These are phyloP conservation scores for Psilopogon haemacephalus DNA, from an alignment of 2,113 vertebrate species.

Conservation along the genomic window DNA sequence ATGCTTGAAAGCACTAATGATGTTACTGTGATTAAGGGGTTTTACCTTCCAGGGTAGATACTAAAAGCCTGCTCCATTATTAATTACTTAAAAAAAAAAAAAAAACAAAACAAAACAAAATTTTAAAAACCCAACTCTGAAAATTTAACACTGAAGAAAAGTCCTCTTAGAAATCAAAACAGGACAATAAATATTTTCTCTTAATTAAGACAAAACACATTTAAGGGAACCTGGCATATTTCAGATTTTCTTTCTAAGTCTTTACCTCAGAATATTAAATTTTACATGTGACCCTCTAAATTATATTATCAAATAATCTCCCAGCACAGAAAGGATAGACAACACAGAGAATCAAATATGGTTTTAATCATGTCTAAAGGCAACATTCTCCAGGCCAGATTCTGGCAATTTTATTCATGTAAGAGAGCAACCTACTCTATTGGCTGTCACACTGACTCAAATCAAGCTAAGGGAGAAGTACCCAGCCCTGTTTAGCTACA, in stretches of 20 bases:
- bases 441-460: not conserved
- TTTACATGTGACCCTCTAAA: not conserved
- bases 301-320: not conserved
- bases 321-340: not conserved
- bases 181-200: not conserved
- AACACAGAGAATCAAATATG: not conserved
- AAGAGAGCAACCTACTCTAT: not conserved
- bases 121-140: too few relatives aligned
- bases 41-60: slow-evolving; percentile 67
- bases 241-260: not conserved
- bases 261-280: not conserved
- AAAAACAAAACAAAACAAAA: too few relatives aligned
- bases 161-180: not conserved
- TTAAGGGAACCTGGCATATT: not conserved
- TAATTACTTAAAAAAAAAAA: slow-evolving; percentile 46
- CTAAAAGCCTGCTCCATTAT: slow-evolving; percentile 64
- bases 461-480: not conserved
- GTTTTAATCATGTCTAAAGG: not conserved
- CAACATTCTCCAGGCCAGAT: not conserved
- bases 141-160: not conserved
- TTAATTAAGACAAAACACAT: not conserved
- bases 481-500: not conserved
- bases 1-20: slow-evolving; percentile 76
- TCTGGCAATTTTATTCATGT: not conserved
- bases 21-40: slow-evolving; percentile 76